These are phyloP conservation scores for Chymomyza caudatula DNA, from an alignment of 2,888 invertebrate genomes.

Conservation along the genomic window DNA sequence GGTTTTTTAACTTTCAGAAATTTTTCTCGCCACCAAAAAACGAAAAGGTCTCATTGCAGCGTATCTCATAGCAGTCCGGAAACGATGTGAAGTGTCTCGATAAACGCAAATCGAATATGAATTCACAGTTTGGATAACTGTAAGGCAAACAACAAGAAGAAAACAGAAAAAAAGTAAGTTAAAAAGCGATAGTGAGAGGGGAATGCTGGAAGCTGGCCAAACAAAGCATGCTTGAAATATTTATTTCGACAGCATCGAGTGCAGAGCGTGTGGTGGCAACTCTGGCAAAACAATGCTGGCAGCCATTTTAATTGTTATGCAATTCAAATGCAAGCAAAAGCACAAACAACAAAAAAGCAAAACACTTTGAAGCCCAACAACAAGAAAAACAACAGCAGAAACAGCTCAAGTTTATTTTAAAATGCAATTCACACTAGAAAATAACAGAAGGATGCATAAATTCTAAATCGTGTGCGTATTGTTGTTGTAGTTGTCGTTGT, in stretches of 20 bases:
- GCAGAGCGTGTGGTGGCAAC: constrained; percentile 6
- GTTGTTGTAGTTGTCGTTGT: neutral
- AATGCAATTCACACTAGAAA: constrained; percentile 63
- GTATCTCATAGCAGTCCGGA: constrained; percentile 74
- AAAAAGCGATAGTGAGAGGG: constrained; percentile 1
- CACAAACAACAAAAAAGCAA: neutral
- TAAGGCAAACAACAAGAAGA: constrained; percentile 21
- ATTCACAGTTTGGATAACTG: constrained; percentile 75
- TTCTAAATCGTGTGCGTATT: constrained; percentile 41
- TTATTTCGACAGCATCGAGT: constrained; percentile 7
- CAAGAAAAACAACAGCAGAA: constrained; percentile 6
- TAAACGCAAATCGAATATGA: constrained; percentile 75
- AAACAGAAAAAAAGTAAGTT: neutral
- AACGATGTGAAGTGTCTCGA: constrained; percentile 75
- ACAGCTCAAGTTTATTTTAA: constrained; percentile 51
- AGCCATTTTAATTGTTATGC: constrained; percentile 65
- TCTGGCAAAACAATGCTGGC: constrained; percentile 31
- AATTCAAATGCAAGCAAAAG: constrained; percentile 40
- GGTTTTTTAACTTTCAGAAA: constrained; percentile 3
- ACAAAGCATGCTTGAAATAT: constrained; percentile 28
- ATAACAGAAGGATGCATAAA: constrained; percentile 56
- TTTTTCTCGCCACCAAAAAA: constrained; percentile 58
- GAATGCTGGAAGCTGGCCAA: too few relatives aligned
- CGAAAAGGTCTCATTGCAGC: constrained; percentile 75
- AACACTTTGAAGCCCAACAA: neutral